phyloP scores from a whole-genome alignment of 2,797 vertebrate species.

The Chromobotia macracanthus region DNA sequence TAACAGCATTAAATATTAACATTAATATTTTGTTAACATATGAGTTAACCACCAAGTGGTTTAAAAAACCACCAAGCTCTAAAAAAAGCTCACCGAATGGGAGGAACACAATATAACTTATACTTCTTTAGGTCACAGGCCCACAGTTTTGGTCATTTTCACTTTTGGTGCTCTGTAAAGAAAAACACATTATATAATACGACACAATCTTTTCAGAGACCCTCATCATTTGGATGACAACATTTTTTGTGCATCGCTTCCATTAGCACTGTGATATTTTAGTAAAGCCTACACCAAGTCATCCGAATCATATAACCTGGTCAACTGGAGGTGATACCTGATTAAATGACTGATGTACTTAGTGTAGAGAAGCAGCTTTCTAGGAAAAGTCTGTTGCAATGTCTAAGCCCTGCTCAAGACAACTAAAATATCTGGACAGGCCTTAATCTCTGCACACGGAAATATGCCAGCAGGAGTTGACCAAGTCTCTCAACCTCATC shows the following conservation, averaged over 20 bases:
- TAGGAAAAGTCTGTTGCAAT: slow-evolving; percentile 23
- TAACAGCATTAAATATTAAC: no score
- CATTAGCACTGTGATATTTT: background rate
- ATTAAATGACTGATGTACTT: background rate
- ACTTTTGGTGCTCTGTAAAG: no score
- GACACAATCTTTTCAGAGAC: no score
- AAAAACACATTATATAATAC: background rate
- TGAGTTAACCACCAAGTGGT: no score
- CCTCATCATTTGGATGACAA: no score
- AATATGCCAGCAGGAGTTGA: slow-evolving; percentile 16
- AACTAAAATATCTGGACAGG: slow-evolving; percentile 31
- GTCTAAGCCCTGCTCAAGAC: slow-evolving; percentile 23
- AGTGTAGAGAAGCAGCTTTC: slow-evolving; percentile 31
- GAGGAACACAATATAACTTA: no score
- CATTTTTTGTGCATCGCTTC: no score
- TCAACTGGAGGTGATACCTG: background rate
- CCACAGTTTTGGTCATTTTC: no score
- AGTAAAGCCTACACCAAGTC: background rate
- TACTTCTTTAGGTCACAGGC: no score
- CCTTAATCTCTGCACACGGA: background rate
- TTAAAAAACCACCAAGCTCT: no score
- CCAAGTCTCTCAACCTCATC: background rate
- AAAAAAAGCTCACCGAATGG: no score
- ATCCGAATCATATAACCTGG: background rate
- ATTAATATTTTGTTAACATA: no score